phyloP scores from a whole-genome alignment of 2,888 invertebrate genomes.

The Lithophane socia region DNA sequence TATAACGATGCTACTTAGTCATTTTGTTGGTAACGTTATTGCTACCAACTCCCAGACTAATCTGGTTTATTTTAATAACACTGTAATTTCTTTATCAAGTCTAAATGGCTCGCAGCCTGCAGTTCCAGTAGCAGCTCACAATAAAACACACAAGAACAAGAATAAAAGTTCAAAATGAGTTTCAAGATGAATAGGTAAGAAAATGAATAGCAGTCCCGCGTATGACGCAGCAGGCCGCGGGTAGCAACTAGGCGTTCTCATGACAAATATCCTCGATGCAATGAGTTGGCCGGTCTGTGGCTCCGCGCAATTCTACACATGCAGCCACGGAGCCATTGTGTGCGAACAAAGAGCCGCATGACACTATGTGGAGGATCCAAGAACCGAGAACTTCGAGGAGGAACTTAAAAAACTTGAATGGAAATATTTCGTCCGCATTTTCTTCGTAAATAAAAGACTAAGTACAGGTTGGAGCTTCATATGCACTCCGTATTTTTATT shows the following conservation, averaged over 20 bases:
- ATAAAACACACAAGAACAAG: constrained; percentile 26
- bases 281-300: constrained; percentile 80
- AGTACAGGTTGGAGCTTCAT: constrained; percentile 65
- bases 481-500: constrained; percentile 57
- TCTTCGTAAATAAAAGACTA: constrained; percentile 74
- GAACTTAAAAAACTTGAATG: constrained; percentile 87
- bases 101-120: constrained; percentile 1
- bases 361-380: constrained; percentile 80
- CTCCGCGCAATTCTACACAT: constrained; percentile 84
- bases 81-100: constrained; percentile 9
- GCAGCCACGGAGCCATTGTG: constrained; percentile 79
- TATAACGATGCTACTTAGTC: not conserved
- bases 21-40: not conserved
- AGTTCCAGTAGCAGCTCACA: constrained; percentile 26
- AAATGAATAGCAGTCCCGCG: constrained; percentile 70
- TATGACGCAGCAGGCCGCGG: constrained; percentile 54
- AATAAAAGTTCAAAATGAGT: constrained; percentile 54
- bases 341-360: constrained; percentile 83
- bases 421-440: constrained; percentile 82
- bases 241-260: constrained; percentile 71
- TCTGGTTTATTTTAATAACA: constrained; percentile 21
- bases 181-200: constrained; percentile 72
- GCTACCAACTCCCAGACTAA: not conserved
- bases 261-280: constrained; percentile 81
- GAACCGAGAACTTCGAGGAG: constrained; percentile 82